A percentile compares a stretch with the other conserved stretches of the same genome.
These are phyloP conservation scores for Neosilurus hyrtlii DNA, from an alignment of 2,797 vertebrate genomes.

Conservation along the genomic window DNA sequence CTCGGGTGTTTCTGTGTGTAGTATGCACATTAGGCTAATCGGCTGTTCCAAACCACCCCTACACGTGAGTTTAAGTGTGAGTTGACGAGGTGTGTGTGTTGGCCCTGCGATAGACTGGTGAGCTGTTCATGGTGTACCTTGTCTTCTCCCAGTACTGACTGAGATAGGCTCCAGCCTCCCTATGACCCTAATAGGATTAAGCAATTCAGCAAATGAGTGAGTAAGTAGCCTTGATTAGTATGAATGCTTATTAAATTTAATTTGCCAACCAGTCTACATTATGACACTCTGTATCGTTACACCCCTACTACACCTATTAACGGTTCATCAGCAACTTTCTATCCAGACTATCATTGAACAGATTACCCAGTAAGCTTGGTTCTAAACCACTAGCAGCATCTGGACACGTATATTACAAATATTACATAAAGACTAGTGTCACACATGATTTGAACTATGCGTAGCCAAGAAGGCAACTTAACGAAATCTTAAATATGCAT, in stretches of 20 bases:
- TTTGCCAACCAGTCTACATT: neutral
- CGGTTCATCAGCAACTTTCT: neutral
- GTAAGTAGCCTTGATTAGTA: no score
- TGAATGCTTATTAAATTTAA: neutral
- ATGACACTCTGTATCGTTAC: neutral
- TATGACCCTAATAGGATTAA: no score
- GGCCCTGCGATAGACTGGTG: no score
- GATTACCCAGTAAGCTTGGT: neutral
- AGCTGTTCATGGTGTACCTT: no score
- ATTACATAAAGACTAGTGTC: slow-evolving; percentile 3
- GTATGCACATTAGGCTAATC: no score
- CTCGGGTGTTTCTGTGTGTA: no score
- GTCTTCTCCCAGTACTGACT: no score
- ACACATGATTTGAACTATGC: neutral
- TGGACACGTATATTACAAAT: slow-evolving; percentile 5
- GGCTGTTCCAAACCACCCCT: no score
- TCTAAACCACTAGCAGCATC: slow-evolving; percentile 38
- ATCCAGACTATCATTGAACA: neutral
- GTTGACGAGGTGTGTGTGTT: no score
- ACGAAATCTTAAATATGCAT: neutral
- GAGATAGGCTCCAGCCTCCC: no score
- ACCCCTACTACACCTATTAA: neutral
- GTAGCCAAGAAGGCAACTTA: neutral
- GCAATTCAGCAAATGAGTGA: no score
- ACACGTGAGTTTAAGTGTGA: no score